phyloP scores from a whole-genome alignment of 2,113 vertebrate genomes.

The sheep (Ovis aries) region DNA sequence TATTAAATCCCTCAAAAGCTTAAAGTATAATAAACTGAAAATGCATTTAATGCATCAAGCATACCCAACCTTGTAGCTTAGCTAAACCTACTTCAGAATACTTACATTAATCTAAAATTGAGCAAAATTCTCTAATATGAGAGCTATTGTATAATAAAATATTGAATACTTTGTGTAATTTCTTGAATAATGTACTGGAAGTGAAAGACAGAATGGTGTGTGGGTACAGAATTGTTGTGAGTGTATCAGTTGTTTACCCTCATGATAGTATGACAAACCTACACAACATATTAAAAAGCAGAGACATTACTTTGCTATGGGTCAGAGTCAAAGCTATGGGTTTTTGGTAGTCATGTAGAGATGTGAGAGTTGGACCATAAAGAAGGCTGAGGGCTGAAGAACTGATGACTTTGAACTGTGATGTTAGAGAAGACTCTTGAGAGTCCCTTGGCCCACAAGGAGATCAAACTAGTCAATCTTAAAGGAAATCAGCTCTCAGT shows the following conservation, averaged over 20 bases:
- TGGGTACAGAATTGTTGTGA: background rate
- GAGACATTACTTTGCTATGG: background rate
- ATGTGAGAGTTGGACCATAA: background rate
- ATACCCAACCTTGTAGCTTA: background rate
- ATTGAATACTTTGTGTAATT: background rate
- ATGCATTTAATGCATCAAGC: background rate
- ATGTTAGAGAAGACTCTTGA: background rate
- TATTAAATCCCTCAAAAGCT: background rate
- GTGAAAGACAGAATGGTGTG: background rate
- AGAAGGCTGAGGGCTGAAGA: background rate
- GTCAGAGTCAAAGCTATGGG: background rate
- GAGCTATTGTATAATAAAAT: background rate
- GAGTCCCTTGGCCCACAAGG: background rate
- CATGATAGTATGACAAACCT: background rate
- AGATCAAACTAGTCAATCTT: background rate
- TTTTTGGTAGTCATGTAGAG: background rate
- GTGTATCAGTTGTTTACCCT: background rate
- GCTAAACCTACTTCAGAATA: background rate
- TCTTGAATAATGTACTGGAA: background rate
- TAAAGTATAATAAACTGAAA: background rate
- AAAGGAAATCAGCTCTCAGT: background rate
- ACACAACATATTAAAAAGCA: background rate
- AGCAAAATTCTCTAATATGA: background rate
- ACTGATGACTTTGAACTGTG: background rate
- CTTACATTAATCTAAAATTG: background rate